phyloP scores from a whole-genome alignment of 2,888 invertebrate species.

The Euzophera pinguis region DNA sequence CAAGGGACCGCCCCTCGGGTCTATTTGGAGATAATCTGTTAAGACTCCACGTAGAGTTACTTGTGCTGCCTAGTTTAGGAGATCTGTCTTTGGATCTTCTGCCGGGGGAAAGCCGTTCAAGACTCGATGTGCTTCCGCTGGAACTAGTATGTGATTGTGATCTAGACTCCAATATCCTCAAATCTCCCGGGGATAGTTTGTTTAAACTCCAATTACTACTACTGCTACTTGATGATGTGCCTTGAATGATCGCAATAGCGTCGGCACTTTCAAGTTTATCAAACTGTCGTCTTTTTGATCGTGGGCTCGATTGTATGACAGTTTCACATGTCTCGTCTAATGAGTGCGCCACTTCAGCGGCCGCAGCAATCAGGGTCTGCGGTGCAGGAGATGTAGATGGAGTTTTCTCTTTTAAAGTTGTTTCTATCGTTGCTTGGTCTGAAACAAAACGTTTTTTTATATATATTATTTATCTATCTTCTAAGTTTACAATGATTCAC shows the following conservation, averaged over 20 bases:
- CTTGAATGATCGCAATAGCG: slow-evolving; percentile 67
- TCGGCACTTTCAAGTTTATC: slow-evolving; percentile 74
- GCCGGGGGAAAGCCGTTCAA: slow-evolving; percentile 73
- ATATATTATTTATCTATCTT: too few species aligned
- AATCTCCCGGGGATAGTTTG: slow-evolving; percentile 72
- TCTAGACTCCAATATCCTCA: slow-evolving; percentile 68
- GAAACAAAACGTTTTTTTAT: slow-evolving; percentile 27
- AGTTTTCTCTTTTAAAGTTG: slow-evolving; percentile 34
- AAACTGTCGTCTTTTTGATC: slow-evolving; percentile 71
- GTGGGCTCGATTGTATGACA: slow-evolving; percentile 82
- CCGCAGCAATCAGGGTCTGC: slow-evolving; percentile 81
- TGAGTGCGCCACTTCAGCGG: slow-evolving; percentile 82
- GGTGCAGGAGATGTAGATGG: slow-evolving; percentile 48
- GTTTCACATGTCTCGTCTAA: slow-evolving; percentile 85
- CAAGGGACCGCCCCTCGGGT: slow-evolving; percentile 71
- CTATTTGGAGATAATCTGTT: slow-evolving; percentile 72
- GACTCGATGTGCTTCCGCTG: slow-evolving; percentile 73
- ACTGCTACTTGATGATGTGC: slow-evolving; percentile 72
- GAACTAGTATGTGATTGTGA: slow-evolving; percentile 75
- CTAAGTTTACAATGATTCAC: too few species aligned
- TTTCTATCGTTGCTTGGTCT: slow-evolving; percentile 47
- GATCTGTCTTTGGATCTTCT: slow-evolving; percentile 73
- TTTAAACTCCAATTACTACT: slow-evolving; percentile 78
- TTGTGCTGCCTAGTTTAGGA: slow-evolving; percentile 72
- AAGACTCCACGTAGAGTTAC: slow-evolving; percentile 74